Evolutionary conservation across 2,888 invertebrate genomes (phyloP), one percentile per base, ranked within the genome.

Genomic region (Campoplex nolae): DNA sequence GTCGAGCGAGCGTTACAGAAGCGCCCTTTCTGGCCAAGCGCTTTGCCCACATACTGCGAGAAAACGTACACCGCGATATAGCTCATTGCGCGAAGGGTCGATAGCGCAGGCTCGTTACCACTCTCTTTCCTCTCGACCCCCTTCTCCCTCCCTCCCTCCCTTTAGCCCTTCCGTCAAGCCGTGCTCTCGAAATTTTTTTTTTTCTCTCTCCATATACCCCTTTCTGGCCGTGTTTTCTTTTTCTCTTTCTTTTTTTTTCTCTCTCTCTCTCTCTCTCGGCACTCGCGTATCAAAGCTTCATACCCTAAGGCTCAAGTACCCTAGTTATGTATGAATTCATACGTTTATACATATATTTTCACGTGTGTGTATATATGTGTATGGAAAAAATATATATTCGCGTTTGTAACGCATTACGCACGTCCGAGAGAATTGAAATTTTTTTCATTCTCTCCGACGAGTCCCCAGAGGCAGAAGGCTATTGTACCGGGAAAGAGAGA

Each of bases 91-190:
- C 68, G 35, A 81, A 86, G 86, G 84, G 86, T 86, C 84, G 84
- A 86, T 83, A 84, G 81, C 81, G 75, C 81, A 81, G 77, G 42
- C 83, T 83, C 86, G 76, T 86, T 86, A 86, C 81, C 80, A 80
- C 83, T 54, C 83, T 77, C 35, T 71, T 32, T 70, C 28, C 78
- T 45, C 83, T 65, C 28, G 48, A 28, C 48, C 45, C 32, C 67
- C 42, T 42, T 45, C 56, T n/a, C 32, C 62, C 35, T 6, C 42
- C 62, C 56, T 9, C 8, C 42, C 42, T 1, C 42, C 42, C 38
- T 23, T 23, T 23, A 23, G 38, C 38, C 42, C 42, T 38, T 6
- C 38, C 38, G 38, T 0, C 42, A 9, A 42, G 8, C 42, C 42
- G 38, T 18, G 45, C 48, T 48, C 79, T 84, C 62, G 11, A 79